phyloP scores from a whole-genome alignment of 2,797 vertebrate species.

The Gymnothorax reevesii region DNA sequence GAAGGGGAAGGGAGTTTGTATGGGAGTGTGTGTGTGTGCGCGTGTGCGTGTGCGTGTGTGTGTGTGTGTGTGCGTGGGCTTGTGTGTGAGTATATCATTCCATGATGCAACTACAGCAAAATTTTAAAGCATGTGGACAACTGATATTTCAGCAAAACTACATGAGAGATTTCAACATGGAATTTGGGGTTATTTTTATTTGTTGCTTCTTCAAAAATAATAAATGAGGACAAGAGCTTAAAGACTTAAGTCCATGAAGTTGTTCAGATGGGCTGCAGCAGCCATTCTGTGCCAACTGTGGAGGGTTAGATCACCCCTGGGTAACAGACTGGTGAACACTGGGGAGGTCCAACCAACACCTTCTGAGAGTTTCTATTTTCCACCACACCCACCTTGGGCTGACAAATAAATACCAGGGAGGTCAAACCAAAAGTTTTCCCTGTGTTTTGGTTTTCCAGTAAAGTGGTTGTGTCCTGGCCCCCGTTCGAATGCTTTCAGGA shows the following conservation, averaged over 20 bases:
- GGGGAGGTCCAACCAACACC: background rate
- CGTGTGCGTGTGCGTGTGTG: background rate
- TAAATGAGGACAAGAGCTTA: background rate
- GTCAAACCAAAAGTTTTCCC: background rate
- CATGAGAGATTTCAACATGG: background rate
- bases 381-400: background rate
- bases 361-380: background rate
- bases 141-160: background rate
- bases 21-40: background rate
- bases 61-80: too few relatives aligned
- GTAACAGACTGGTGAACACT: background rate
- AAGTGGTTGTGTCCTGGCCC: background rate
- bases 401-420: background rate
- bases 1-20: too few relatives aligned
- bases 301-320: background rate
- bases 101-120: background rate
- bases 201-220: background rate
- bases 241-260: background rate
- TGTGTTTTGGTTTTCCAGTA: background rate
- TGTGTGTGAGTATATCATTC: too few relatives aligned
- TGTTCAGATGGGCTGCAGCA: background rate
- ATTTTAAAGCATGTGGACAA: background rate
- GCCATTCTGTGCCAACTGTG: background rate
- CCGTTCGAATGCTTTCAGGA: background rate
- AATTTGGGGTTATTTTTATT: background rate